Base-by-base conservation (phyloP, 2,113 vertebrate species). In the Toxostoma redivivum region DNA sequence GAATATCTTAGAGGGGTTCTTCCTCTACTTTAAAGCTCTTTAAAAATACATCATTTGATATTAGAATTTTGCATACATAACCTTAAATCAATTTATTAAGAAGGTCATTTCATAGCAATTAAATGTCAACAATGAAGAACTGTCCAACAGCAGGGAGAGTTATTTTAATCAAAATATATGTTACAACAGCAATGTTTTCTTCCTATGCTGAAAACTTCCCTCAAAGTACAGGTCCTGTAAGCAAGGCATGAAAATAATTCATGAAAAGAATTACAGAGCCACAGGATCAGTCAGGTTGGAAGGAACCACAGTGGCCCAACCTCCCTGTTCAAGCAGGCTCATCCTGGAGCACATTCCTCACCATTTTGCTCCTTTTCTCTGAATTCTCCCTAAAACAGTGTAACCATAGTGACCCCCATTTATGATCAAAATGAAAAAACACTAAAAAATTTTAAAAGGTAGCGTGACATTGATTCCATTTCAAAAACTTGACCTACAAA, bases 401-500 rank as follows among this genome's bases (percentile, higher is more conserved):
- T 18, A 42, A 58, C 76, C 81, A 51, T 18, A 60, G 57, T 57
- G 56, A 67, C 6, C 56, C 11, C 35, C 50, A 67, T 71, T 84
- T 81, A 66, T 38, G 37, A 53, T 17, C 16, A 38, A 87, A 78
- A 62, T 47, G n/a, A 30, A 70, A 80, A 77, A 76, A 61, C 12
- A 51, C 10, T 12, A 38, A 71, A 66, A 60, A 35, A 12, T 21
- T 66, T 28, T 12, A 33, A 88, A 66, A 56, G 16, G 15, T 24
- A 62, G 8, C 21, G 51, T 73, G 30, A 27, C 72, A 91, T 77
- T 79, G 83, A 64, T 92, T 89, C 70, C 38, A 14, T 50, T 90
- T 88, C 82, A 88, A 71, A 86, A 92, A 71, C 51, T 38, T 60
- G 35, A 62, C 70, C 70, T 76, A 54, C 35, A 57, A 87, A 95